A percentile compares a stretch with the other conserved stretches of the same genome.
These are phyloP conservation scores for Aphis gossypii DNA, from an alignment of 1,140 invertebrate species.

Conservation along the genomic window DNA sequence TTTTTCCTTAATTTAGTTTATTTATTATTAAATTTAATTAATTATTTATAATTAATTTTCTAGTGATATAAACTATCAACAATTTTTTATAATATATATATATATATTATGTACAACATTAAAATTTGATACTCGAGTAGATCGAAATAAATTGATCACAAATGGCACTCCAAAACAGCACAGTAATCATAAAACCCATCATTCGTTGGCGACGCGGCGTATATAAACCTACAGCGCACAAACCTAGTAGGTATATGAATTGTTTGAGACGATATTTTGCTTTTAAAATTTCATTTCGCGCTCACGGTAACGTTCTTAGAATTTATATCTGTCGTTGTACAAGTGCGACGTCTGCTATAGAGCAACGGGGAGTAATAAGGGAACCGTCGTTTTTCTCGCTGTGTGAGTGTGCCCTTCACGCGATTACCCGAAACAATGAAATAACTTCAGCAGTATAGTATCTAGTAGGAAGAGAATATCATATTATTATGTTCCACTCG, in stretches of 20 bases:
- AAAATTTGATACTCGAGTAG: no score
- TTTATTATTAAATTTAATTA: no score
- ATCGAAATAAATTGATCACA: no score
- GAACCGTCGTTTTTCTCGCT: background rate
- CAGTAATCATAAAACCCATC: background rate
- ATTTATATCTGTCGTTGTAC: background rate
- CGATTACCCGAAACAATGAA: slow-evolving; percentile 9
- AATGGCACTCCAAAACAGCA: background rate
- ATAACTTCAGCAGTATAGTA: background rate
- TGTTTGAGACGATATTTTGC: background rate
- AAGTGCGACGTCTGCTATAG: background rate
- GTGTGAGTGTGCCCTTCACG: background rate
- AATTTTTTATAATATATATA: no score
- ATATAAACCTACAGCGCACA: background rate
- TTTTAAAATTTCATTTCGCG: slow-evolving; percentile 20
- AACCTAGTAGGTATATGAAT: background rate
- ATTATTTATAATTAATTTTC: background rate
- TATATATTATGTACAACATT: no score
- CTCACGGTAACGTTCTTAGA: background rate
- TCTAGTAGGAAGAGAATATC: background rate
- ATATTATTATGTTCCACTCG: background rate
- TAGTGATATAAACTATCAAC: background rate
- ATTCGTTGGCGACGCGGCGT: background rate
- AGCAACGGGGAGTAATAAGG: background rate
- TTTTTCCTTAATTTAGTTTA: background rate